Base-by-base conservation (phyloP, 2,113 vertebrate genomes). In the Chelonoidis abingdonii region DNA sequence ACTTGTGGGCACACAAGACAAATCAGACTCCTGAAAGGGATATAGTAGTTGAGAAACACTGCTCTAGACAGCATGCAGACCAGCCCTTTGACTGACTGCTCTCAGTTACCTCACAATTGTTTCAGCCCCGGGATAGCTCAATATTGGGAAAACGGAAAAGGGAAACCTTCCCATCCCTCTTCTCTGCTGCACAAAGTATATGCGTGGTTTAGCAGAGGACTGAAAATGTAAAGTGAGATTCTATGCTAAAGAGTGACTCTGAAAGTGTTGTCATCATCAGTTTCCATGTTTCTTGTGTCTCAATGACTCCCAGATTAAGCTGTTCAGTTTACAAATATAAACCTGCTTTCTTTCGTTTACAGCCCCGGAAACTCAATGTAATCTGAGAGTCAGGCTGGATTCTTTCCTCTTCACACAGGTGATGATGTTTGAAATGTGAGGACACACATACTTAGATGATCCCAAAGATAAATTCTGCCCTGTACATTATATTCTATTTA, bases 91-190 rank as follows among this genome's bases (percentile, higher is more conserved):
- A 47, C 47, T 49, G 47, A 49, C 6, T 88, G 5, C 17, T 69
- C 31, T 57, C 50, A 83, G 38, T 0, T 29, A 22, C 0, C 0
- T 52, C 22, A 81, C 11, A 0, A 0, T 4, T 82, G 0, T 21
- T 84, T 90, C 82, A 41, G 3, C 10, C 29, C 6, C 86, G 84
- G 38, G 1, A 95, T 80, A 41, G 14, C 49, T 86, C 50, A 92
- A 0, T 65, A 14, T 4, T 8, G 3, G 54, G 11, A 59, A 87
- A 62, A 44, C 49, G 38, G 41, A 22, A 79, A 50, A 52, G 81
- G 35, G 31, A 1, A 3, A 65, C 3, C 14, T 86, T 47, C 62
- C 78, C 80, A 8, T 54, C 12, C 83, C 13, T 79, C 47, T 62
- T 35, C 24, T 87, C 24, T 59, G 75, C 8, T 89, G 62, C 6